phyloP scores from a whole-genome alignment of 2,113 vertebrate genomes.

The Camelus dromedarius region DNA sequence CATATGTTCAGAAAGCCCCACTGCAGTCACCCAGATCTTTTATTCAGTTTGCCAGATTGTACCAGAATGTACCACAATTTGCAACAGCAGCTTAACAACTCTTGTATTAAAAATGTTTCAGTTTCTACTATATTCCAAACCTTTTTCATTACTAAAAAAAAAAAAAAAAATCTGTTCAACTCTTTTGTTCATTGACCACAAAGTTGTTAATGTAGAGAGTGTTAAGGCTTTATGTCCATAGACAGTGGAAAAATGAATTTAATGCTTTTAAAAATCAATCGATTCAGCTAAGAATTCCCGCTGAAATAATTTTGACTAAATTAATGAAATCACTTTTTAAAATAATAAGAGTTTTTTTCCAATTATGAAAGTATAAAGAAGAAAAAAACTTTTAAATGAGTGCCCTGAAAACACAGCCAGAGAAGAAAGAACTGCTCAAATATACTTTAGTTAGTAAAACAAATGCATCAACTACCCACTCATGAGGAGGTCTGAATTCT shows the following conservation, averaged over 20 bases:
- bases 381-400: not conserved
- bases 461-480: not conserved
- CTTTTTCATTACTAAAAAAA: not conserved
- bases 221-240: not conserved
- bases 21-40: not conserved
- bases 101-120: not conserved
- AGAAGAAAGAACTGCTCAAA: not conserved
- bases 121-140: slow-evolving; percentile 14
- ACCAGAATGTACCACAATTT: not conserved
- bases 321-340: slow-evolving; percentile 2
- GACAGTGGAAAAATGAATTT: slow-evolving; percentile 8
- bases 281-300: not conserved
- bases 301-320: slow-evolving; percentile 21
- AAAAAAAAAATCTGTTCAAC: not conserved
- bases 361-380: slow-evolving; percentile 11
- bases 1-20: not conserved
- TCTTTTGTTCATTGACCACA: not conserved
- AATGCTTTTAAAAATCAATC: not conserved
- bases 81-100: not conserved
- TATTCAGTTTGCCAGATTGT: not conserved
- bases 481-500: not conserved
- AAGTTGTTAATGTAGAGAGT: not conserved
- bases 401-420: not conserved
- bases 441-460: not conserved
- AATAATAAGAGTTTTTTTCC: not conserved